These are phyloP conservation scores for Papilio polyxenes DNA, from an alignment of 1,140 invertebrate genomes.

Conservation along the genomic window DNA sequence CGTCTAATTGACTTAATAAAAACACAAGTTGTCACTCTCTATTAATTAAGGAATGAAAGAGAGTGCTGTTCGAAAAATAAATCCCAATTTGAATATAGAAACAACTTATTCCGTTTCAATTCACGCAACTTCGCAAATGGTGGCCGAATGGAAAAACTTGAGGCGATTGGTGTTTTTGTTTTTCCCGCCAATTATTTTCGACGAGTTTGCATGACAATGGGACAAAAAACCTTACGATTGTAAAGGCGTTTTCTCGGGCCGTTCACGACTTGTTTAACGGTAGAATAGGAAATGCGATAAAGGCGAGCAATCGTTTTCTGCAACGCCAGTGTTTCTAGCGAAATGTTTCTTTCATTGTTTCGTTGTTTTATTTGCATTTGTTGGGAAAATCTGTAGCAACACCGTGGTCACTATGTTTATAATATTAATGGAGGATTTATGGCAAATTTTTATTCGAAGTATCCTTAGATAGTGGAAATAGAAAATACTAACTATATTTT, in stretches of 20 bases:
- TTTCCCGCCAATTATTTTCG: conserved; percentile 45
- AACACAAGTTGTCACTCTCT: conserved; percentile 32
- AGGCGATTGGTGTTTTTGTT: conserved; percentile 43
- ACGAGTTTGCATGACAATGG: conserved; percentile 48
- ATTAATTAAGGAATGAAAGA: conserved; percentile 25
- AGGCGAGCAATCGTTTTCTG: conserved; percentile 35
- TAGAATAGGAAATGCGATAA: conserved; percentile 35
- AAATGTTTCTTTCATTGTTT: conserved; percentile 32
- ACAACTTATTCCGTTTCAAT: conserved; percentile 39
- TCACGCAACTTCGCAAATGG: conserved; percentile 40
- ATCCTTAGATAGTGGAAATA: no score
- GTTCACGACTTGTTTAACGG: conserved; percentile 6
- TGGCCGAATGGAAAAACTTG: conserved; percentile 42
- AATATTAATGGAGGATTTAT: neutral
- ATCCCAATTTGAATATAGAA: conserved; percentile 41
- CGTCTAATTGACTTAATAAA: conserved; percentile 32
- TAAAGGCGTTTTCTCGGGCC: conserved; percentile 38
- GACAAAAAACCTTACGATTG: conserved; percentile 46
- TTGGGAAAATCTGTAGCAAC: conserved; percentile 19
- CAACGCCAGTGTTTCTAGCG: conserved; percentile 14
- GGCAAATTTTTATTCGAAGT: neutral
- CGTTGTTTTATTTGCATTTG: conserved; percentile 9
- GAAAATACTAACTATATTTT: no score
- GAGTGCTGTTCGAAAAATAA: conserved; percentile 30
- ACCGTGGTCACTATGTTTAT: conserved; percentile 9